Percentiles rank a stretch among this genome's conserved stretches.
Conservation (phyloP, 2,113 vertebrate species). For the Hippocampus comes region DNA sequence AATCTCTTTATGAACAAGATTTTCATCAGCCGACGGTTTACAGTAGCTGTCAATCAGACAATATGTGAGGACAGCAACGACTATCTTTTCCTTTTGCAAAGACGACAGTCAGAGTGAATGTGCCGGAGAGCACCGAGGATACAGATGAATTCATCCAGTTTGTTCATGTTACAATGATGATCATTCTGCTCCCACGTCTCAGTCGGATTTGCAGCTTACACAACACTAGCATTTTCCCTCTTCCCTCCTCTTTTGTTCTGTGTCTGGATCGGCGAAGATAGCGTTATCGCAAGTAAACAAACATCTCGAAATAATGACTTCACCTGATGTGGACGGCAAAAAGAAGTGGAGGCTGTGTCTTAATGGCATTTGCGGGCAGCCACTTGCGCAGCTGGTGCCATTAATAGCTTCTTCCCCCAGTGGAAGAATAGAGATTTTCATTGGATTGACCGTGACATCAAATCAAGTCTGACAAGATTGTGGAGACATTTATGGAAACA, state of each 20-base stretch:
- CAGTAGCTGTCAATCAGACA: no score
- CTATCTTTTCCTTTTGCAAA: not conserved
- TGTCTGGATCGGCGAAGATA: slow-evolving; percentile 7
- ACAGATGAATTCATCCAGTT: not conserved
- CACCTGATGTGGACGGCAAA: slow-evolving; percentile 16
- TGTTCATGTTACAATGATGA: not conserved
- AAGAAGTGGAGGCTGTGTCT: slow-evolving; percentile 21
- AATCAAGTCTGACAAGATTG: slow-evolving; percentile 62
- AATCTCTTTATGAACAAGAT: no score
- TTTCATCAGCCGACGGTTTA: no score
- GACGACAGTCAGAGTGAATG: not conserved
- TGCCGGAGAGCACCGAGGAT: not conserved
- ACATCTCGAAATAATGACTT: slow-evolving; percentile 21
- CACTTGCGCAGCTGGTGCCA: slow-evolving; percentile 51
- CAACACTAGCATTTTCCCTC: not conserved
- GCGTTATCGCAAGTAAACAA: slow-evolving; percentile 21
- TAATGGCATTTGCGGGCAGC: slow-evolving; percentile 25
- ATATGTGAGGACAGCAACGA: not conserved
- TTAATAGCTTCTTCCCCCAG: slow-evolving; percentile 48
- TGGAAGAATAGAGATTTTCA: slow-evolving; percentile 54
- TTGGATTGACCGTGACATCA: slow-evolving; percentile 60
- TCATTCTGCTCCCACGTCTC: not conserved
- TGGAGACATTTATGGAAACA: slow-evolving; percentile 67
- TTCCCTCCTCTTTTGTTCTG: not conserved
- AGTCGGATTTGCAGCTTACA: not conserved